A percentile compares a stretch with the other conserved stretches of the same genome.
These are phyloP conservation scores for Lasioglossum vierecki DNA, from an alignment of 2,888 invertebrate genomes.

Conservation along the genomic window DNA sequence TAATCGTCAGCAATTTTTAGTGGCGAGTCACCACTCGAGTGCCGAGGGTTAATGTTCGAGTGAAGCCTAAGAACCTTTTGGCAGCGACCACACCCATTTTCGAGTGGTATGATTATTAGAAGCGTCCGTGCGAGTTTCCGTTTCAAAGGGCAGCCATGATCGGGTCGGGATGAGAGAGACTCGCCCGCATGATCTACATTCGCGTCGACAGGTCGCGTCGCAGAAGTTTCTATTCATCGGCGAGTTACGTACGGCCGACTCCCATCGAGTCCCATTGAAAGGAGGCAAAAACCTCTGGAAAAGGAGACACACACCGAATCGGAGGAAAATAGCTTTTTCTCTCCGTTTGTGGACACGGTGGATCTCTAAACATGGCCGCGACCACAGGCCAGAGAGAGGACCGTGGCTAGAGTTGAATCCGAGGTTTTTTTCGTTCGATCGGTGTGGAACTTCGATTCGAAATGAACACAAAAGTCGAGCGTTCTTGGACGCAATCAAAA, in stretches of 20 bases:
- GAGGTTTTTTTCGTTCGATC: neutral
- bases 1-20: too few relatives aligned
- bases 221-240: constrained; percentile 45
- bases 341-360: neutral
- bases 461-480: constrained; percentile 3
- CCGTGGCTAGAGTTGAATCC: neutral
- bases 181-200: constrained; percentile 23
- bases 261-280: constrained; percentile 48
- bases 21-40: too few relatives aligned
- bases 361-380: constrained; percentile 1
- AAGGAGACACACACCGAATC: constrained; percentile 16
- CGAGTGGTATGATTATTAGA: neutral
- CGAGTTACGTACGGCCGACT: constrained; percentile 37
- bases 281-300: constrained; percentile 16
- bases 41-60: neutral
- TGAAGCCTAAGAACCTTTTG: neutral
- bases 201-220: constrained; percentile 24
- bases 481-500: neutral
- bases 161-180: neutral
- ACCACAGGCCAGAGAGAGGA: neutral
- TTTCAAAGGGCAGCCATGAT: neutral
- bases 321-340: constrained; percentile 34
- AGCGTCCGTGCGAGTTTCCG: neutral
- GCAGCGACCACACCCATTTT: neutral
- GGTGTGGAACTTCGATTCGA: neutral